These are phyloP conservation scores for Recurvirostra avosetta DNA, from an alignment of 2,113 vertebrate species.

Conservation along the genomic window DNA sequence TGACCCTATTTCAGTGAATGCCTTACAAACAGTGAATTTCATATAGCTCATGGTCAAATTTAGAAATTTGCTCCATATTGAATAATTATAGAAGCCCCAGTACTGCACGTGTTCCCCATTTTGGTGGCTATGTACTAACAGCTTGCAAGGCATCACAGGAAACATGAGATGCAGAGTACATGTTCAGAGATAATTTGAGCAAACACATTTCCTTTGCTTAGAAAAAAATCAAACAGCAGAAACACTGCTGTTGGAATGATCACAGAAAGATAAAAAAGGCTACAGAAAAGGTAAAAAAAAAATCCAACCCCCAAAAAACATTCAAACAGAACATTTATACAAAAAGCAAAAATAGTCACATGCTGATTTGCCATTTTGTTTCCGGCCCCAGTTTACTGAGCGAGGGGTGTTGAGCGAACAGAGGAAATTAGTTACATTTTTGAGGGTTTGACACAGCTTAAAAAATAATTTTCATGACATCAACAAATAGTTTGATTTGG, in stretches of 20 bases:
- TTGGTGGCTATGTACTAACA: background rate
- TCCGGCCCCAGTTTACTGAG: background rate
- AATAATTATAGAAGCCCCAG: background rate
- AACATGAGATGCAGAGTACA: accelerated
- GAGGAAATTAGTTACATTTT: slow-evolving; percentile 26
- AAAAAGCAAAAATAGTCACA: background rate
- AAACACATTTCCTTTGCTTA: background rate
- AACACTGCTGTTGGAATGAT: background rate
- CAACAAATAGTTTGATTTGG: slow-evolving; percentile 7
- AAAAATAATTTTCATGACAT: background rate
- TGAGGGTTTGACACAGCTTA: slow-evolving; percentile 29
- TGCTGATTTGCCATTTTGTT: background rate
- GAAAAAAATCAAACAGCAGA: background rate
- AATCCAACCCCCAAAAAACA: background rate
- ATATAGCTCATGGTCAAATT: background rate
- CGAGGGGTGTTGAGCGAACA: background rate
- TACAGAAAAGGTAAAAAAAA: background rate
- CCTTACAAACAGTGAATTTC: background rate
- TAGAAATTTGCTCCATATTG: background rate
- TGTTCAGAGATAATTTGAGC: background rate
- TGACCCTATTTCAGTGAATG: background rate
- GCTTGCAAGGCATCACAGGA: background rate
- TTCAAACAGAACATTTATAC: background rate
- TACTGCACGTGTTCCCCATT: background rate
- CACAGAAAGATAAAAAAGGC: background rate